A percentile compares a stretch with the other conserved stretches of the same genome.
These are phyloP conservation scores for Pogonus chalceus DNA, from an alignment of 1,140 invertebrate species.

Conservation along the genomic window DNA sequence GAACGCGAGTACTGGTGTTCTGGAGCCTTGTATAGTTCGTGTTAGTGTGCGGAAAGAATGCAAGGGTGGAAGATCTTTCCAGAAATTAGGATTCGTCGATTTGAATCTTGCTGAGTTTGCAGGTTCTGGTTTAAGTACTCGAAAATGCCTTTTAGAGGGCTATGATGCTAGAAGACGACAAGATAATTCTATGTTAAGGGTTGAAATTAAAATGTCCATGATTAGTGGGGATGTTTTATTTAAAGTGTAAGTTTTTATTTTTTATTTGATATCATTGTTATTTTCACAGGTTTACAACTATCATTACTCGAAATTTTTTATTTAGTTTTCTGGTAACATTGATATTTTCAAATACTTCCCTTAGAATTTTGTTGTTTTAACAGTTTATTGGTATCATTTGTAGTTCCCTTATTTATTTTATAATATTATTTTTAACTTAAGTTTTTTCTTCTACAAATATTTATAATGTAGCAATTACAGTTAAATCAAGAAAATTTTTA, in stretches of 20 bases:
- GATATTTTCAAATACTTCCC: too few species aligned
- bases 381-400: too few species aligned
- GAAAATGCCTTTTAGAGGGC: conserved; percentile 84
- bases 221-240: conserved; percentile 92
- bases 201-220: conserved; percentile 88
- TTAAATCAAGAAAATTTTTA: too few species aligned
- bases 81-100: conserved; percentile 94
- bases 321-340: not conserved
- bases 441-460: too few species aligned
- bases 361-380: too few species aligned
- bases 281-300: not conserved
- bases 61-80: conserved; percentile 43
- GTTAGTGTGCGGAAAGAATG: conserved; percentile 92
- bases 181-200: conserved; percentile 90
- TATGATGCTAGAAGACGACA: conserved; percentile 84
- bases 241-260: conserved; percentile 91
- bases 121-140: conserved; percentile 74
- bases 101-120: conserved; percentile 94
- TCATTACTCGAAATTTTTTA: too few species aligned
- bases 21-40: conserved; percentile 83
- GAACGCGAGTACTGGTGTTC: conserved; percentile 83
- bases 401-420: too few species aligned
- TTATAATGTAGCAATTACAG: too few species aligned
- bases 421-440: too few species aligned
- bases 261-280: too few species aligned